phyloP scores from a whole-genome alignment of 2,888 invertebrate species.

The Mayetiola destructor region DNA sequence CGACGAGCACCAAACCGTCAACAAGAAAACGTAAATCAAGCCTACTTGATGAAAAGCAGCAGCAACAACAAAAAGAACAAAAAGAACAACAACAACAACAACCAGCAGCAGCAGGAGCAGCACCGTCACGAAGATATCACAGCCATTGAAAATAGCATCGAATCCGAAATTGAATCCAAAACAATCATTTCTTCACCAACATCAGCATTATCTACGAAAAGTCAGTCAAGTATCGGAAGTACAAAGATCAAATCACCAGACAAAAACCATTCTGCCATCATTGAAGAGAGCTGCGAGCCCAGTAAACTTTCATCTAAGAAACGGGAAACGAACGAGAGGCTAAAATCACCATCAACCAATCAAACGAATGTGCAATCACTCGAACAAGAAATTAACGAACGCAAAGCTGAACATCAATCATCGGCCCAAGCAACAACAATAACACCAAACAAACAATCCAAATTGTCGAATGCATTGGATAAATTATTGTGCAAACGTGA shows the following conservation, averaged over 20 bases:
- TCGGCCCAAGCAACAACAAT: too few relatives aligned
- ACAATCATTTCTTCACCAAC: not conserved
- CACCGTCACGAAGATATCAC: conserved; percentile 16
- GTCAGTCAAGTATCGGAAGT: conserved; percentile 24
- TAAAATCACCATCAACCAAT: conserved; percentile 28
- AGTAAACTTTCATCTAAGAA: conserved; percentile 45
- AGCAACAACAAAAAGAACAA: conserved; percentile 36
- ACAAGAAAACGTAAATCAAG: conserved; percentile 26
- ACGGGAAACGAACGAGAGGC: conserved; percentile 47
- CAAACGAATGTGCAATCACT: conserved; percentile 24
- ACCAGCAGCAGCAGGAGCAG: conserved; percentile 22
- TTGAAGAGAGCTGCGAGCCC: conserved; percentile 44
- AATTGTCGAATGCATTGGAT: conserved; percentile 40
- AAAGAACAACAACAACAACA: conserved; percentile 30
- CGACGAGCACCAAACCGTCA: not conserved
- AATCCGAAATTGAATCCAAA: not conserved
- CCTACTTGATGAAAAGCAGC: conserved; percentile 20
- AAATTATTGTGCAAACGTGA: conserved; percentile 42
- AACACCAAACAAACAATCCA: conserved; percentile 26
- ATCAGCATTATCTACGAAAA: conserved; percentile 30
- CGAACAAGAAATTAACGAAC: conserved; percentile 34
- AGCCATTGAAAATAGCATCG: not conserved
- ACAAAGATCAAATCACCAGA: not conserved
- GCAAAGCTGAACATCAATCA: conserved; percentile 29
- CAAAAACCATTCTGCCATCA: not conserved